phyloP scores from a whole-genome alignment of 2,113 vertebrate species.

The Neogale vison region DNA sequence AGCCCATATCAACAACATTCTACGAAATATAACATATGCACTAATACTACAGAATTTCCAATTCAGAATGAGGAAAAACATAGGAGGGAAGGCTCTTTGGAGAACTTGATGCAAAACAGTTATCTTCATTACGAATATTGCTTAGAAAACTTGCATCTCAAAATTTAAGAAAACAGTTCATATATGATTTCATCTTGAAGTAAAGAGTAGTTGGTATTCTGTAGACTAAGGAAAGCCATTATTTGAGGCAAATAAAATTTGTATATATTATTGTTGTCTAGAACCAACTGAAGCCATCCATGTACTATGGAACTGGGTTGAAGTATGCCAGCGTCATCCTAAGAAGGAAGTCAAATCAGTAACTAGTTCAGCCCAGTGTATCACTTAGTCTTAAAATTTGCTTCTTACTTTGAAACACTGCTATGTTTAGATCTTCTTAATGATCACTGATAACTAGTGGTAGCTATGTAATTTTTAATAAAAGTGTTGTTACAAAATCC shows the following conservation, averaged over 20 bases:
- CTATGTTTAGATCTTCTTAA: not conserved
- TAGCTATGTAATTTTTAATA: not conserved
- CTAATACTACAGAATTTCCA: not conserved
- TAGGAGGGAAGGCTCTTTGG: not conserved
- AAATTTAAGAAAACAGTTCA: not conserved
- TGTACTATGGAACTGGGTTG: not conserved
- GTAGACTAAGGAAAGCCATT: not conserved
- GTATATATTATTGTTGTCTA: not conserved
- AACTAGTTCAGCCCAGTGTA: not conserved
- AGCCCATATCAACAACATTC: not conserved
- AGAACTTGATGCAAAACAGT: not conserved
- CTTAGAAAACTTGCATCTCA: not conserved
- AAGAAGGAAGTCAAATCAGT: not conserved
- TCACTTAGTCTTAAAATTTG: not conserved
- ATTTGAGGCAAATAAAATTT: conserved; percentile 16
- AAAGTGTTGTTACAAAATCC: not conserved
- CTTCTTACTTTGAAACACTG: not conserved
- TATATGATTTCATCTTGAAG: not conserved
- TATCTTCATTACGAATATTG: not conserved
- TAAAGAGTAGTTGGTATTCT: not conserved
- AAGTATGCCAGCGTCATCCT: not conserved
- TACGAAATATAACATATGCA: not conserved
- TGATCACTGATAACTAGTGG: not conserved
- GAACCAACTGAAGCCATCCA: not conserved
- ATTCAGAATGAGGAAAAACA: not conserved